Evolutionary conservation across 2,888 invertebrate species (phyloP).

Genomic region (Trichacis sp.): DNA sequence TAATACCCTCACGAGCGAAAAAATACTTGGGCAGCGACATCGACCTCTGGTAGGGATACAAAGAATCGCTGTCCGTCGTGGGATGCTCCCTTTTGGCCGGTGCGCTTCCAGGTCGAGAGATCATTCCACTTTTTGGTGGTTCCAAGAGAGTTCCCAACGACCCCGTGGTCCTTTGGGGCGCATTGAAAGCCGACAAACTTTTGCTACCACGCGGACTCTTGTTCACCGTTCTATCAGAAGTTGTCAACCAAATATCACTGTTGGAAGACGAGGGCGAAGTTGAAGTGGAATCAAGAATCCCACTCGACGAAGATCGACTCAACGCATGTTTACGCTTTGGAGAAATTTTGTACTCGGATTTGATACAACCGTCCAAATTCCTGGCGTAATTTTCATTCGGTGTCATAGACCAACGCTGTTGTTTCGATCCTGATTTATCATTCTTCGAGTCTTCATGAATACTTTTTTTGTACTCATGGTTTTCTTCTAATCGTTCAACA

Average conservation of each 20-base stretch:
- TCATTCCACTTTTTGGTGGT: slow-evolving; percentile 64
- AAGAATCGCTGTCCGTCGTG: slow-evolving; percentile 45
- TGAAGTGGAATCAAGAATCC: slow-evolving; percentile 58
- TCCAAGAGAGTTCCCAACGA: slow-evolving; percentile 57
- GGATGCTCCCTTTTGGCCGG: slow-evolving; percentile 67
- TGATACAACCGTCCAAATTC: slow-evolving; percentile 18
- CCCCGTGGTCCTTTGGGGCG: slow-evolving; percentile 68
- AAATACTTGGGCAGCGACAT: slow-evolving; percentile 70
- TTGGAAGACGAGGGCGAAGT: slow-evolving; percentile 71
- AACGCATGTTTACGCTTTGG: slow-evolving; percentile 50
- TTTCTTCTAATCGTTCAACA: slow-evolving; percentile 63
- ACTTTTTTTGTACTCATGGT: slow-evolving; percentile 49
- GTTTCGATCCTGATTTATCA: slow-evolving; percentile 52
- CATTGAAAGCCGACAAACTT: slow-evolving; percentile 71
- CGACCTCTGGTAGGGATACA: slow-evolving; percentile 68
- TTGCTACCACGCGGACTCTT: slow-evolving; percentile 70
- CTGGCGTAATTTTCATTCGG: slow-evolving; percentile 45
- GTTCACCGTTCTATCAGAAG: slow-evolving; percentile 70
- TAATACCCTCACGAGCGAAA: slow-evolving; percentile 65
- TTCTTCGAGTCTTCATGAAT: slow-evolving; percentile 33
- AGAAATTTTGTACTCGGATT: slow-evolving; percentile 52
- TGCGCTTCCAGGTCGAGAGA: slow-evolving; percentile 72
- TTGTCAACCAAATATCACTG: slow-evolving; percentile 72
- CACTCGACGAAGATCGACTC: slow-evolving; percentile 52
- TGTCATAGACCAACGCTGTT: slow-evolving; percentile 53